phyloP scores from a whole-genome alignment of 2,113 vertebrate genomes.

The Microtus pennsylvanicus region DNA sequence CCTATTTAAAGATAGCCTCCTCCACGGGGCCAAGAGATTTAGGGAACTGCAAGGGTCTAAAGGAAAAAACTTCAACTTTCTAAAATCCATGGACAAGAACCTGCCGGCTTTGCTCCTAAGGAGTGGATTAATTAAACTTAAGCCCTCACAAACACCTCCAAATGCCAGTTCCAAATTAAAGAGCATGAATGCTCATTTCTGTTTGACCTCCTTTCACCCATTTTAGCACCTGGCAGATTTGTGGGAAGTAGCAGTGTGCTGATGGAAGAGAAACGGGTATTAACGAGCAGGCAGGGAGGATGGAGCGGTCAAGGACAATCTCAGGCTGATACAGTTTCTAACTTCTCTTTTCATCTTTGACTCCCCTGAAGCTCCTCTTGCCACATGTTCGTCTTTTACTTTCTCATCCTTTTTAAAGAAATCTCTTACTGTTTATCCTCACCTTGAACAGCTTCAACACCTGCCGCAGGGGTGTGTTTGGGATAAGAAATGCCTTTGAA shows the following conservation, averaged over 20 bases:
- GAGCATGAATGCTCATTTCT: background rate
- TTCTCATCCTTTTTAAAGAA: background rate
- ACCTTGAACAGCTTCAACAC: background rate
- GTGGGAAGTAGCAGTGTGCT: conserved; percentile 38
- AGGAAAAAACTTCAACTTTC: conserved; percentile 37
- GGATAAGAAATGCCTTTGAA: conserved; percentile 32
- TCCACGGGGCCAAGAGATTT: background rate
- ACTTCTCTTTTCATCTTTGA: conserved; percentile 8
- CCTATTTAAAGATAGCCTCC: background rate
- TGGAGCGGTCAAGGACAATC: conserved; percentile 37
- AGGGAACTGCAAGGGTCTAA: background rate
- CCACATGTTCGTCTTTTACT: background rate
- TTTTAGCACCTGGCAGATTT: conserved; percentile 53
- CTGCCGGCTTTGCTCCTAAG: conserved; percentile 51
- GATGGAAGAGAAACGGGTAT: conserved; percentile 61
- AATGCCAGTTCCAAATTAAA: conserved; percentile 64
- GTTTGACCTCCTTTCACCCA: conserved; percentile 26
- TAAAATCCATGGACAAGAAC: conserved; percentile 62
- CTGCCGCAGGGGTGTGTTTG: background rate
- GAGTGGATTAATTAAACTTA: conserved; percentile 74
- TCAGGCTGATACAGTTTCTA: background rate
- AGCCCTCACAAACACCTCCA: conserved; percentile 42
- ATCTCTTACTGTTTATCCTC: background rate
- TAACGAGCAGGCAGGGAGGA: conserved; percentile 32
- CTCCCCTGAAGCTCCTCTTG: background rate